These are phyloP conservation scores for Misgurnus mizolepis DNA, from an alignment of 2,113 vertebrate species.

Conservation along the genomic window DNA sequence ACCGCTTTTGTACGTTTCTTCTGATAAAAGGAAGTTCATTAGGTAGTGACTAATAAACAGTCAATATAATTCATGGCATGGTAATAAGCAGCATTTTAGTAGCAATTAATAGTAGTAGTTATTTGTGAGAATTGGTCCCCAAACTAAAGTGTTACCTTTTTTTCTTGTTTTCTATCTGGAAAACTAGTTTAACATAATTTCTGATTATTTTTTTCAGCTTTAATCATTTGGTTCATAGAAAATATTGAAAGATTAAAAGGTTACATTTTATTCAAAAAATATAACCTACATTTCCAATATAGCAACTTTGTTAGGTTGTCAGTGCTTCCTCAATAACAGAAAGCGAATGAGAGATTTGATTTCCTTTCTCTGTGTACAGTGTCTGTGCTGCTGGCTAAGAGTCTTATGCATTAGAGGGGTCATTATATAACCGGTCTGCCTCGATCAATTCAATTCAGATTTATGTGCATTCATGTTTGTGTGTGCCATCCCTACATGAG, in stretches of 20 bases:
- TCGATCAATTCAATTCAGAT: conserved; percentile 13
- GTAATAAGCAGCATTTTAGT: no score
- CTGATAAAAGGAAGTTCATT: no score
- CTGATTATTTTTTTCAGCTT: neutral
- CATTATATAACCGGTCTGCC: conserved; percentile 32
- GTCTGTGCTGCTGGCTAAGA: conserved; percentile 19
- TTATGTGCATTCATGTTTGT: conserved; percentile 16
- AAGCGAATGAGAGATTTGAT: conserved; percentile 10
- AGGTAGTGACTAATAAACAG: no score
- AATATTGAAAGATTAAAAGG: neutral
- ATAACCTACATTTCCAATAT: neutral
- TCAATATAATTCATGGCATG: no score
- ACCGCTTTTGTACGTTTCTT: no score
- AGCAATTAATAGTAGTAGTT: no score
- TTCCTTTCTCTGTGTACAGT: conserved; percentile 15
- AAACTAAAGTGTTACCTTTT: no score
- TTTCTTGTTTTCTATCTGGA: no score
- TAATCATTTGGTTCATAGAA: neutral
- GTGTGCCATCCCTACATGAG: conserved; percentile 24
- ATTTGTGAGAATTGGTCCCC: no score
- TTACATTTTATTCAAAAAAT: neutral
- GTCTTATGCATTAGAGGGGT: neutral
- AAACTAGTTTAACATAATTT: no score
- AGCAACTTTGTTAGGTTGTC: neutral
- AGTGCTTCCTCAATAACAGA: neutral